Conservation (phyloP, 2,888 invertebrate genomes). For the Piscicola geometra region DNA sequence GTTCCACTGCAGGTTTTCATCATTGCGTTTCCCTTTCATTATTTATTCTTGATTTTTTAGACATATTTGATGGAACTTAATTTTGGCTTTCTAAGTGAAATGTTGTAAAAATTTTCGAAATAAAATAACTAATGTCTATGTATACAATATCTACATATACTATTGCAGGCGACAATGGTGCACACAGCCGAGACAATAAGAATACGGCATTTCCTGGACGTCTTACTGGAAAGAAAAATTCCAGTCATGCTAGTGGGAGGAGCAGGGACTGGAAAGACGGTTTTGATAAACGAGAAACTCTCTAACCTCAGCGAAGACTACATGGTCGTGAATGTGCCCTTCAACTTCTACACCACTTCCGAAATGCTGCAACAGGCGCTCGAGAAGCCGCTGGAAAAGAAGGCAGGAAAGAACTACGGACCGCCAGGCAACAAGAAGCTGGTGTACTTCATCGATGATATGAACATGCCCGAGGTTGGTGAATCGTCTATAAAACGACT, state of each 20-base stretch:
- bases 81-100: too few species aligned
- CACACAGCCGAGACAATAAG: conserved; percentile 89
- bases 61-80: too few species aligned
- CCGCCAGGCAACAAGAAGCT: conserved; percentile 89
- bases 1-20: conserved; percentile 72
- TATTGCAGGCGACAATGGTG: conserved; percentile 75
- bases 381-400: conserved; percentile 91
- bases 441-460: conserved; percentile 90
- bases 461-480: conserved; percentile 91
- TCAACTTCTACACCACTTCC: conserved; percentile 91
- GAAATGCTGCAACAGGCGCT: conserved; percentile 64
- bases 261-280: conserved; percentile 86
- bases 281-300: conserved; percentile 80
- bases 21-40: too few species aligned
- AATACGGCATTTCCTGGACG: conserved; percentile 79
- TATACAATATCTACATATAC: too few species aligned
- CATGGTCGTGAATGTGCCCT: conserved; percentile 83
- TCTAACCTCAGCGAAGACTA: conserved; percentile 72
- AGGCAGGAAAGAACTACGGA: conserved; percentile 89
- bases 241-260: conserved; percentile 92
- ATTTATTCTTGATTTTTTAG: too few species aligned
- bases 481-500: too few species aligned
- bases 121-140: too few species aligned
- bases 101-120: too few species aligned
- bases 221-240: conserved; percentile 78